These are phyloP conservation scores for Cepphus grylle DNA, from an alignment of 2,113 vertebrate species.

Conservation along the genomic window DNA sequence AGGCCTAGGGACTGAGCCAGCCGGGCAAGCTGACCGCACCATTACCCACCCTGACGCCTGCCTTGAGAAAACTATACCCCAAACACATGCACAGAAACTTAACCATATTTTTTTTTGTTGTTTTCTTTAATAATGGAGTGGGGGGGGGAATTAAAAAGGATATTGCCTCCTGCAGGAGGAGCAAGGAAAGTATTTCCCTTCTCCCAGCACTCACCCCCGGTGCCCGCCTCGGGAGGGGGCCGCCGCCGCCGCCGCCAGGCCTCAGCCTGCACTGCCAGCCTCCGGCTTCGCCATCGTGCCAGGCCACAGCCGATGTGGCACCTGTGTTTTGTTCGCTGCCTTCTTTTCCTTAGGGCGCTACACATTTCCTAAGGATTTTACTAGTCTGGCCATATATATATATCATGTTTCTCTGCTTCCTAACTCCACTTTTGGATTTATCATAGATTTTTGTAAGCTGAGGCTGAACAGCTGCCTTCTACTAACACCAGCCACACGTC, in stretches of 20 bases:
- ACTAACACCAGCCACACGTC: not conserved
- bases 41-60: not conserved
- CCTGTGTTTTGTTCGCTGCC: not conserved
- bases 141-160: not conserved
- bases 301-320: not conserved
- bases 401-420: not conserved
- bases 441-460: not conserved
- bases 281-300: not conserved
- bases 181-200: not conserved
- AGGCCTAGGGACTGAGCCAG: not conserved
- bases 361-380: not conserved
- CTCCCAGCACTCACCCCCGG: not conserved
- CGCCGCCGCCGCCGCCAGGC: not conserved
- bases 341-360: not conserved
- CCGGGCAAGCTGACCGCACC: not conserved
- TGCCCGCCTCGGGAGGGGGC: rapidly evolving
- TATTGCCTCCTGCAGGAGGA: not conserved
- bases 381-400: not conserved
- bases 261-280: not conserved
- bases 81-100: not conserved
- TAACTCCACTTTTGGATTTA: not conserved
- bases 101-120: too few species aligned
- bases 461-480: not conserved
- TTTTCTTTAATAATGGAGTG: not conserved
- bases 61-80: not conserved